phyloP scores from a whole-genome alignment of 1,140 invertebrate species.

The Brachionus rotundiformis region DNA sequence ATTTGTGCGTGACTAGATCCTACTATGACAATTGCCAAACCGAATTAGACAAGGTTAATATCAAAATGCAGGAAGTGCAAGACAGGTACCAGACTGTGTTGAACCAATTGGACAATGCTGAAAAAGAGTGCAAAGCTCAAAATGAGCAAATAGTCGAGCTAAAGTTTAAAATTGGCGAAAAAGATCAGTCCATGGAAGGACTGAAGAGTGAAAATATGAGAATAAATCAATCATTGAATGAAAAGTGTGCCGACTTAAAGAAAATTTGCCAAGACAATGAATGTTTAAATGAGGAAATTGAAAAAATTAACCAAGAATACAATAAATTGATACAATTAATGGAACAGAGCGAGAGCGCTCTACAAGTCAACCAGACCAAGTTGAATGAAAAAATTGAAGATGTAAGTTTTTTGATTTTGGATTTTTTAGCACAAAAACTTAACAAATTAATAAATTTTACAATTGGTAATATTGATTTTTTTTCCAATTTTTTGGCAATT shows the following conservation, averaged over 20 bases:
- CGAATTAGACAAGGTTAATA: neutral
- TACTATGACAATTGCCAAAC: constrained; percentile 3
- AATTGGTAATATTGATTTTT: too few relatives aligned
- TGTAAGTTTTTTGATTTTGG: neutral
- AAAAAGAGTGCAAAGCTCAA: neutral
- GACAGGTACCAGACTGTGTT: neutral
- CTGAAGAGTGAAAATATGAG: neutral
- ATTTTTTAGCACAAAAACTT: neutral
- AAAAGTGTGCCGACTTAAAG: constrained; percentile 43
- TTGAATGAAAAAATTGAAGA: constrained; percentile 36
- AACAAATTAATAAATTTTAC: too few relatives aligned
- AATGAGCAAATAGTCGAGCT: constrained; percentile 21
- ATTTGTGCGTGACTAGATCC: constrained; percentile 4
- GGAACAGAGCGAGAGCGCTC: constrained; percentile 3
- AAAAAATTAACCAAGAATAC: constrained; percentile 45
- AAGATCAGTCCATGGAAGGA: neutral
- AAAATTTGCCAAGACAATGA: constrained; percentile 18
- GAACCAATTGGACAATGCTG: neutral
- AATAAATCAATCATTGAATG: constrained; percentile 9
- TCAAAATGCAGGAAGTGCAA: neutral
- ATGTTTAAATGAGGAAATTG: constrained; percentile 8
- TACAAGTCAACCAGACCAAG: neutral
- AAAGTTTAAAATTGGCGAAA: constrained; percentile 31
- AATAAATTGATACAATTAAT: constrained; percentile 21
- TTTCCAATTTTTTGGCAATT: too few relatives aligned